Evolutionary conservation across 2,797 vertebrate species (phyloP), one percentile per base, ranked within the genome.

Genomic region (Phoeniculus purpureus): DNA sequence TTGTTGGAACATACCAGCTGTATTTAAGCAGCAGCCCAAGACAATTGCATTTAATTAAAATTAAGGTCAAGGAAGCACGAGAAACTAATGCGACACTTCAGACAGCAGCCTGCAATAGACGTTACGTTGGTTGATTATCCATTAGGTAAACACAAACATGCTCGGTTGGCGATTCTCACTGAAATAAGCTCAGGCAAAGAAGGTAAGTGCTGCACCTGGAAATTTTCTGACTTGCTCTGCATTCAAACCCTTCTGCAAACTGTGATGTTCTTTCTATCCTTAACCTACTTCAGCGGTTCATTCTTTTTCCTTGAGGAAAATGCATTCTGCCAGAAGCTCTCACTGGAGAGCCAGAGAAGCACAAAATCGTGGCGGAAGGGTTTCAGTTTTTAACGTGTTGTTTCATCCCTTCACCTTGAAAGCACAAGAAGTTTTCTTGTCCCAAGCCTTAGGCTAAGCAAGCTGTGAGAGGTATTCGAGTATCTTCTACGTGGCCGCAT

Each of bases 11-110:
- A 68, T 58, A 95, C 22, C 22, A 70, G 73, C 47, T n/a, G 78
- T 89, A 93, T 83, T 96, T 94, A 94, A 95, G 65, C 68, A 82
- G 45, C 62, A 94, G 62, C 58, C 50, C 50, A 89, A 92, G 95
- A 95, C 29, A 92, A 87, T 95, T 95, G 56, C 47, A 77, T 84
- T 94, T 92, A 89, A 94, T 95, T 95, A 92, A 90, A 92, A 93
- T 89, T 94, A 85, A 95, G 85, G 58, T 90, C 85, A 92, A 90
- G 93, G 89, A 94, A 93, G 87, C 48, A 47, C 48, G 80, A 68
- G 68, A 94, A 91, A 82, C 68, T 90, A 91, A 83, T 87, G 87
- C 73, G 93, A 79, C 37, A 85, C 45, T 94, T 87, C 76, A 87
- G 77, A 89, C 58, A 60, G 68, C 52, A 89, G 34, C 54, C 71